Conservation (phyloP, 2,888 invertebrate genomes). For the Megastigmus dorsalis region DNA sequence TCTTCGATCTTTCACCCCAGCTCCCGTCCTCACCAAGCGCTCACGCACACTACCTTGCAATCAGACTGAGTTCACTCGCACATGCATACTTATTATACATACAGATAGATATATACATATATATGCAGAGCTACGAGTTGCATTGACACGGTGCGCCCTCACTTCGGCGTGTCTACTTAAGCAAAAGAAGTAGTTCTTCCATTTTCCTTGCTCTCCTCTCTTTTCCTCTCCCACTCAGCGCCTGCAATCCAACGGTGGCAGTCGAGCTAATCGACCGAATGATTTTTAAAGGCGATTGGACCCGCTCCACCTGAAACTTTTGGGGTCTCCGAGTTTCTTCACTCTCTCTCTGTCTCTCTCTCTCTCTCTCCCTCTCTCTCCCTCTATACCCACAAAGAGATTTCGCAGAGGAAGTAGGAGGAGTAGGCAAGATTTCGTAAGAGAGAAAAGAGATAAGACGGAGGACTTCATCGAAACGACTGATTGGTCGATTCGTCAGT, state of each 20-base stretch:
- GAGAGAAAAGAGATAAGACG: constrained; percentile 63
- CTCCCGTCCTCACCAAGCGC: no score
- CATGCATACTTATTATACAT: constrained; percentile 4
- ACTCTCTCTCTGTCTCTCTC: constrained; percentile 19
- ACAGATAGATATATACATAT: neutral
- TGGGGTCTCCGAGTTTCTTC: no score
- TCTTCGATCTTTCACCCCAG: constrained; percentile 14
- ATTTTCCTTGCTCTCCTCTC: constrained; percentile 40
- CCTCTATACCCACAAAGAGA: constrained; percentile 20
- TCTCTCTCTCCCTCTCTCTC: constrained; percentile 19
- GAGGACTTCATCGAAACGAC: constrained; percentile 70
- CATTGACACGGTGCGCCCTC: neutral
- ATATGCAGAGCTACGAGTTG: neutral
- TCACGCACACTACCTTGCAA: no score
- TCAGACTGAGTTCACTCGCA: neutral
- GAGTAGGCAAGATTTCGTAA: constrained; percentile 45
- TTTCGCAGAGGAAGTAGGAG: neutral
- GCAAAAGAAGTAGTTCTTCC: constrained; percentile 16
- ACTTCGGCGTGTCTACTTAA: constrained; percentile 40
- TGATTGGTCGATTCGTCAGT: constrained; percentile 71
- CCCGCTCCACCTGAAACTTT: no score
- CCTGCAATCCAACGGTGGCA: no score
- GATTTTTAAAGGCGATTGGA: constrained; percentile 67
- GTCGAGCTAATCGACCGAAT: constrained; percentile 66
- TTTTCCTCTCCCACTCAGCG: no score